Base-by-base conservation (phyloP, 64 coral and sea anemone species). In the Dendronephthya gigantea region DNA sequence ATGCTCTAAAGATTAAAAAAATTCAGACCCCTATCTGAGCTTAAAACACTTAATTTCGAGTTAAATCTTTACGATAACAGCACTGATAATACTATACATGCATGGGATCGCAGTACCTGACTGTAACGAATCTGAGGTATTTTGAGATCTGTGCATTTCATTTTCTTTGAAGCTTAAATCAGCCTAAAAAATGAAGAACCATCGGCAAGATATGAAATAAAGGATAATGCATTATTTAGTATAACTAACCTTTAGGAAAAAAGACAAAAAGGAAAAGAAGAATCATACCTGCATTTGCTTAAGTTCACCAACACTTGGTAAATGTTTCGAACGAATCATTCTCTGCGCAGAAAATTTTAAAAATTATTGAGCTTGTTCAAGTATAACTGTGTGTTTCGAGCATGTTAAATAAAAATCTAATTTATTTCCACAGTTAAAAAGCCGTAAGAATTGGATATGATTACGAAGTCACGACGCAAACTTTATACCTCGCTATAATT, bases 71-170 rank as follows among this genome's bases (percentile, higher is more conserved):
- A 74, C 68, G 0, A 74, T n/a, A 74, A 74, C 23, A 27, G 66
- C 25, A 70, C 66, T n/a, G n/a, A n/a, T n/a, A n/a, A n/a, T n/a
- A n/a, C n/a, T n/a, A n/a, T n/a, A n/a, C n/a, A n/a, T n/a, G n/a
- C n/a, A n/a, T n/a, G n/a, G 11, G 41, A 45, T 45, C 4, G 11
- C 4, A 76, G 7, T 87, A 98, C 95, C 95, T 85, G 92, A 87
- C 35, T 83, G 86, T 27, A 98, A 68, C 82, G 90, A 93, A 23
- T 83, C 87, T 38, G 92, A 92, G 13, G 95, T 98, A 15, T 92
- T 86, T 68, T 98, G 95, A 33, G 95, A 98, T 48, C 93, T 98
- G 16, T 98, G 95, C 95, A 98, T 98, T 70, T 98, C 92, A 76
- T 88, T 93, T 86, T 98, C 95, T 85, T 98, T 98, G 76, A 98